phyloP scores from a whole-genome alignment of 2,113 vertebrate species.

The Steatornis caripensis region DNA sequence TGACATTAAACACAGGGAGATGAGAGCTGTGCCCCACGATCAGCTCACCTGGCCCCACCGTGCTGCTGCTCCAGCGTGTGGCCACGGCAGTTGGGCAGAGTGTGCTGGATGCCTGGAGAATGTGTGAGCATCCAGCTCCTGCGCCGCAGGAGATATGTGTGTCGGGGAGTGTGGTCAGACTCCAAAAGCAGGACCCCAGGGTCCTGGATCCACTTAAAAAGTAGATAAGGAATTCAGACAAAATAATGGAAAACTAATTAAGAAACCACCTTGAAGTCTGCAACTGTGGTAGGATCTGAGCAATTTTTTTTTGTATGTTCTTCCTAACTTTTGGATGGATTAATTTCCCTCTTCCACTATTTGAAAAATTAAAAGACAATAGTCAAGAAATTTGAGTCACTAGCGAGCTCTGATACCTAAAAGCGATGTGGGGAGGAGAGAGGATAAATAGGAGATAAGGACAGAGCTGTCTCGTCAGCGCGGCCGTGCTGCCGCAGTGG shows the following conservation, averaged over 20 bases:
- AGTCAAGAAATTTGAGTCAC: background rate
- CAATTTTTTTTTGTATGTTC: background rate
- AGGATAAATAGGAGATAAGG: background rate
- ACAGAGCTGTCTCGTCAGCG: background rate
- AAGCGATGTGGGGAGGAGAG: background rate
- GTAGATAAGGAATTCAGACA: background rate
- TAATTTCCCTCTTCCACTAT: background rate
- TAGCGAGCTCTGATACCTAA: background rate
- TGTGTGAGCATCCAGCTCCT: background rate
- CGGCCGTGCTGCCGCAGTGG: background rate
- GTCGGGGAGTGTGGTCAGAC: accelerated
- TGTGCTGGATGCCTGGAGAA: background rate
- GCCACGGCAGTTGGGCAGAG: background rate
- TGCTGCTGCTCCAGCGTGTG: background rate
- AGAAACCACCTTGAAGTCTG: background rate
- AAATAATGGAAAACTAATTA: background rate
- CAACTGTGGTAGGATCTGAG: background rate
- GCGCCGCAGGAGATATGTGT: background rate
- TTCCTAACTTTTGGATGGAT: background rate
- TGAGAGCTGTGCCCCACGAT: background rate
- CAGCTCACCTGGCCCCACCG: accelerated
- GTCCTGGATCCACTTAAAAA: background rate
- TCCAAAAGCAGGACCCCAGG: background rate
- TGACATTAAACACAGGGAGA: background rate
- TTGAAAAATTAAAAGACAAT: background rate